Base-by-base conservation (phyloP, 1,140 invertebrate species). In the Solenopsis fugax region DNA sequence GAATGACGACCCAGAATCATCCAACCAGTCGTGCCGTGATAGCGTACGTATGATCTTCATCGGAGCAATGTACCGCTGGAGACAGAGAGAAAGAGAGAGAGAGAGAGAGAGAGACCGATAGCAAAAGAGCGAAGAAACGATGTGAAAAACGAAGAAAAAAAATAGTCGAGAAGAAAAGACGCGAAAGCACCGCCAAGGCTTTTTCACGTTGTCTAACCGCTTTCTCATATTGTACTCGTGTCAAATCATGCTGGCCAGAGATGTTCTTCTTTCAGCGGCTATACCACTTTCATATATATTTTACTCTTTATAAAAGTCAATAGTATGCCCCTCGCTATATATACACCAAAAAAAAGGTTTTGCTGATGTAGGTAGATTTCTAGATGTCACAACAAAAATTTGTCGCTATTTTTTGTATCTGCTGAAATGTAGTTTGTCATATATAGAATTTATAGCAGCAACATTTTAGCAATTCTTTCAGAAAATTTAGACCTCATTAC, bases 1-100 rank as follows among this genome's bases (percentile, higher is more conserved):
- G 76, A 81, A 80, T 50, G 41, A 76, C 84, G 52, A 76, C 82
- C 87, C 18, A 75, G 84, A 58, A 72, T 87, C 58, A 85, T 87
- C 85, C 80, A 60, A 29, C 6, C 45, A 41, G 77, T 45, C 48
- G 60, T 62, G 45, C n/a, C 58, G 13, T 72, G 80, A 64, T 69
- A 65, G 58, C 62, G 50, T 56, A 71, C 77, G 77, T 67, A 54
- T 41, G 86, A 87, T 67, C 77, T 87, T 67, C 81, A 67, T 87
- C 62, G 80, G 62, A 34, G 29, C 72, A 71, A 65, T 45, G 16
- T 56, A 41, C 24, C 65, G 65, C 6, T 29, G 16, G 37, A 29
- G 50, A 37, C 45, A n/a, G 21, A 24, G 10, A 4, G 9, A 45
- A 50, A 41, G 41, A 41, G 41, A 41, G 7, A 7, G 41, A 4